Evolutionary conservation across 2,113 vertebrate genomes (phyloP).

Genomic region (Eolophus roseicapilla): DNA sequence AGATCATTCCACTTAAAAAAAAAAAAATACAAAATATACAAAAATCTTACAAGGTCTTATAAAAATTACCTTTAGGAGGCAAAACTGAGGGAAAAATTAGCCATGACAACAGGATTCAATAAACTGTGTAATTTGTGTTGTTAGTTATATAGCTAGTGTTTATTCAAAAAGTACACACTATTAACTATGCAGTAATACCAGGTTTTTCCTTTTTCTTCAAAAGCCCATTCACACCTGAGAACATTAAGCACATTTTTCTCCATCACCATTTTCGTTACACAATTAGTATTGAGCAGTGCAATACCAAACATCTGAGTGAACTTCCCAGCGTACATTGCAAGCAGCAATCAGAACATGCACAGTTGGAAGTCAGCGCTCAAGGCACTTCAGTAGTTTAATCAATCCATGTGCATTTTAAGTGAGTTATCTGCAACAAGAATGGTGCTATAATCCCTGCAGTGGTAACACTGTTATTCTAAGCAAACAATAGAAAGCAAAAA

Average conservation of each 20-base stretch:
- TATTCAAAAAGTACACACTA: neutral
- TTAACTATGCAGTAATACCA: neutral
- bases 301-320: neutral
- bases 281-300: neutral
- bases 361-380: constrained; percentile 31
- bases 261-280: constrained; percentile 20
- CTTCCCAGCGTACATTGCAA: neutral
- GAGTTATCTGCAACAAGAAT: constrained; percentile 40
- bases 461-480: constrained; percentile 26
- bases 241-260: constrained; percentile 16
- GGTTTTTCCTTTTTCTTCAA: neutral
- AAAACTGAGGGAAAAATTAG: neutral
- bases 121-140: neutral
- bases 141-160: neutral
- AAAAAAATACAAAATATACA: neutral
- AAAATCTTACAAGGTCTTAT: neutral
- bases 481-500: constrained; percentile 55
- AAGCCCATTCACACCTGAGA: neutral
- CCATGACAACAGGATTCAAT: neutral
- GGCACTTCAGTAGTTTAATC: constrained; percentile 51
- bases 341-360: constrained; percentile 48
- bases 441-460: neutral
- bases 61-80: neutral
- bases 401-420: constrained; percentile 63
- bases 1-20: neutral